Base-by-base conservation (phyloP, 2,797 vertebrate genomes). In the Onychomys torridus region DNA sequence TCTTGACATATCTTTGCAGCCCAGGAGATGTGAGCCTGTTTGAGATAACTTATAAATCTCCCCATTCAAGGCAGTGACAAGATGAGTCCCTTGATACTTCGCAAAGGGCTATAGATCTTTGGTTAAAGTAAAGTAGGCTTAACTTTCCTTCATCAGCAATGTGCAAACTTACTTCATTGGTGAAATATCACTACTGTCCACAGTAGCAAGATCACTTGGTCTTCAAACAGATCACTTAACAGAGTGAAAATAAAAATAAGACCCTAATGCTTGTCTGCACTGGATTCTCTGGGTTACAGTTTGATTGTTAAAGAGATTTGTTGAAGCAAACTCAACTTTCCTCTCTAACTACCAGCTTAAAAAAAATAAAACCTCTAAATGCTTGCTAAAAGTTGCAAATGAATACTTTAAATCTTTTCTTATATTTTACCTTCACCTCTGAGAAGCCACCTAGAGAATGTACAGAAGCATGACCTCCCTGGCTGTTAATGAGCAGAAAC, bases 1-100 rank as follows among this genome's bases (percentile, higher is more conserved):
- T 79, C 69, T 73, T 88, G 82, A 84, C 83, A 32, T 93, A 91
- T 92, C 71, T 96, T 97, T 93, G 73, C 37, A 77, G 91, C 85
- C n/a, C 16, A 90, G 61, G 77, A 95, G 93, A 97, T 94, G 37
- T 6, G 97, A 96, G 88, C 8, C 25, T 97, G 90, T 97, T 96
- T 77, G 93, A 29, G 40, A 93, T 92, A 76, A 93, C 49, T 94
- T 98, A 61, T 2, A 3, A 89, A 55, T 96, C 69, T 93, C 59
- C 92, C 40, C 5, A 77, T 88, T 96, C 78, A 2, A 77, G 94
- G 65, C 23, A 95, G 92, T 94, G 96, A 90, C 67, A 94, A 71
- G 90, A 89, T 97, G 86, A 94, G 49, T 75, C 84, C 89, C 71
- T 95, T 97, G 52, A 46, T 98, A 93, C 96, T 98, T 97, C 93